These are phyloP conservation scores for Pseudomyrmex concolor DNA, from an alignment of 1,140 invertebrate genomes.

Conservation along the genomic window DNA sequence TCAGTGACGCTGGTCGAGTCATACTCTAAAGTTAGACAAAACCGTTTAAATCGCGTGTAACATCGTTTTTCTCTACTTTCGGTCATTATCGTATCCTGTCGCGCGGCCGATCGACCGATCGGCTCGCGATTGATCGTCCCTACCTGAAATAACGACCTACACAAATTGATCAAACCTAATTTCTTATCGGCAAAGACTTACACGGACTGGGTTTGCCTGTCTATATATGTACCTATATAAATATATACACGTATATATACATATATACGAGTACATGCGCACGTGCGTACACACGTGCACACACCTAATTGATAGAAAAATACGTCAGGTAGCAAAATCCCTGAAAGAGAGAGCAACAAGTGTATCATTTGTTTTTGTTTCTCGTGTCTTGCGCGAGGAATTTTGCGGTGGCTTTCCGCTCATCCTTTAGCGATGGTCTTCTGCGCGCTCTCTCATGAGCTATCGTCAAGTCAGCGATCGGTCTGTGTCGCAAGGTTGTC, in stretches of 20 bases:
- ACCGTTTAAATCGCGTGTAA: slow-evolving; percentile 11
- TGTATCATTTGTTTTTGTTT: not conserved
- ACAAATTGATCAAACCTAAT: slow-evolving; percentile 32
- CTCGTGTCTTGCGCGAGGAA: slow-evolving; percentile 36
- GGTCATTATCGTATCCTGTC: slow-evolving; percentile 43
- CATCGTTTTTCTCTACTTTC: slow-evolving; percentile 46
- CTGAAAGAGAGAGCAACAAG: slow-evolving; percentile 28
- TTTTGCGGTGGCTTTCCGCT: slow-evolving; percentile 41
- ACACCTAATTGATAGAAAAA: slow-evolving; percentile 27
- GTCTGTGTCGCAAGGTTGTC: not conserved
- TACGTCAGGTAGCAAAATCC: slow-evolving; percentile 20
- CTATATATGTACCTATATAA: slow-evolving; percentile 31
- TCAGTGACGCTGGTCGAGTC: slow-evolving; percentile 56
- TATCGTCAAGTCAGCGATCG: slow-evolving; percentile 27
- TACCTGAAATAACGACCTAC: slow-evolving; percentile 39
- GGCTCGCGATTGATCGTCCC: slow-evolving; percentile 25
- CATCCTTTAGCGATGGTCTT: slow-evolving; percentile 26
- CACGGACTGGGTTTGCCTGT: slow-evolving; percentile 35
- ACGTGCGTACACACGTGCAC: slow-evolving; percentile 8
- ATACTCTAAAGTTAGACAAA: slow-evolving; percentile 15
- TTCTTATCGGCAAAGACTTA: slow-evolving; percentile 51
- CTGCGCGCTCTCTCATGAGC: slow-evolving; percentile 5
- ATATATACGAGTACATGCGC: not conserved
- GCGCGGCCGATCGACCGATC: slow-evolving; percentile 22
- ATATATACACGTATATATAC: slow-evolving; percentile 29